Base-by-base conservation (phyloP, 1,140 invertebrate species). In the Hydropsyche tenuis region DNA sequence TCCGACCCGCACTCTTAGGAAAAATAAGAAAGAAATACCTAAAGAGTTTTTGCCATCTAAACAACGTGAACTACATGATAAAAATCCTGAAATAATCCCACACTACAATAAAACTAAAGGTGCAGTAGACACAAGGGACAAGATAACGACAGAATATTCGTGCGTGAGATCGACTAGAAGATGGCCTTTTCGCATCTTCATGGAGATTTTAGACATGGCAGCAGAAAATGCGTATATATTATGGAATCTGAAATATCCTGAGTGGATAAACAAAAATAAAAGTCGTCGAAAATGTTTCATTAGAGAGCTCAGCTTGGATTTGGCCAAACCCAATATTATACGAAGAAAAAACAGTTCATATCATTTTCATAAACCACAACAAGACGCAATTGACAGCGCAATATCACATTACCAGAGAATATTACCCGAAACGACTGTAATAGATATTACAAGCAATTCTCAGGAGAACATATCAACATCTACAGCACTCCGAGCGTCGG, bases 161-260 rank as follows among this genome's bases (percentile, higher is more conserved):
- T 69, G 66, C 45, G 66, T 69, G 16, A 45, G 66, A 23, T 48
- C 66, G 22, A 69, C 66, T 11, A 45, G 45, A 69, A 69, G 45
- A 69, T 69, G 66, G 66, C 45, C 66, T 42, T 69, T 69, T 69
- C 66, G 66, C 20, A 25, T 69, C 22, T 69, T 69, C 25, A 69
- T 69, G 66, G 66, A 69, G 25, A 69, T 69, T 11, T 22, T 69
- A 22, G 66, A 69, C n/a, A 69, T 48, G 18, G 66, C 66, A 69
- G 66, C 66, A 23, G 14, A 46, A 25, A 69, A 46, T 48, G 22
- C 66, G 23, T 69, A 69, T 45, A 20, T 48, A 48, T 48, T 69
- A 22, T 69, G 66, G 66, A 48, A 20, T 69, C 22, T 45, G 14
- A 69, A 69, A 43, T 69, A 69, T 69, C 66, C 66, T 42, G 66